These are phyloP conservation scores for Cyanistes caeruleus DNA, from an alignment of 2,113 vertebrate species.

Conservation along the genomic window DNA sequence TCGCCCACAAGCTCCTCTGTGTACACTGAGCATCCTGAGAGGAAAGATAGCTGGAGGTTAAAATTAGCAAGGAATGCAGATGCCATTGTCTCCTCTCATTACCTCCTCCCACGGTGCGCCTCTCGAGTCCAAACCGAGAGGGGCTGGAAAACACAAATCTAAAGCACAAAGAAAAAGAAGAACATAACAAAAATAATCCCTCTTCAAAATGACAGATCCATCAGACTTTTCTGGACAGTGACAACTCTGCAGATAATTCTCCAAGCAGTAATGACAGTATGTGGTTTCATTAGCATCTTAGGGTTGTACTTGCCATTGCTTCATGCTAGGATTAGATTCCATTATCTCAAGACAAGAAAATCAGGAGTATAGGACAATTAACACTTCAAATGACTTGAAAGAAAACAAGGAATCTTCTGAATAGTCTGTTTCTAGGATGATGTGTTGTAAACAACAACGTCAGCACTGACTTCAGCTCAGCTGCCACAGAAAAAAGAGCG, in stretches of 20 bases:
- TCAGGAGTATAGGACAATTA: neutral
- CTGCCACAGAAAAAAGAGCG: neutral
- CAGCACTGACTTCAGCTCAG: slow-evolving; percentile 48
- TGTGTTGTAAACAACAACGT: neutral
- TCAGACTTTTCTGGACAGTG: neutral
- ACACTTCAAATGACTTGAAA: neutral
- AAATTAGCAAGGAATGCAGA: slow-evolving; percentile 59
- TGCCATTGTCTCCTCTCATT: slow-evolving; percentile 46
- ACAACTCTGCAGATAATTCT: neutral
- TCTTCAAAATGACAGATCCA: neutral
- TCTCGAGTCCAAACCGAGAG: neutral
- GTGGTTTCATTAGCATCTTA: neutral
- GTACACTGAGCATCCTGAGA: neutral
- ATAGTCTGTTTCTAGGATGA: neutral
- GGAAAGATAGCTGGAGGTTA: slow-evolving; percentile 48
- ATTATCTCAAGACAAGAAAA: neutral
- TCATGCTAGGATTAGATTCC: neutral
- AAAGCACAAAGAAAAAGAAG: neutral
- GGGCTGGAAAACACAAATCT: neutral
- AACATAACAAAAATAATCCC: neutral
- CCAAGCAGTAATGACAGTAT: neutral
- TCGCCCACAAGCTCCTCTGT: neutral
- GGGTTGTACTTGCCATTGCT: neutral
- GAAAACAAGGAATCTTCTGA: neutral
- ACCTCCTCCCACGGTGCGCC: slow-evolving; percentile 17